Evolutionary conservation across 1,140 invertebrate genomes (phyloP), one percentile per base, ranked within the genome.

Genomic region (Drosophila pseudoananassae): DNA sequence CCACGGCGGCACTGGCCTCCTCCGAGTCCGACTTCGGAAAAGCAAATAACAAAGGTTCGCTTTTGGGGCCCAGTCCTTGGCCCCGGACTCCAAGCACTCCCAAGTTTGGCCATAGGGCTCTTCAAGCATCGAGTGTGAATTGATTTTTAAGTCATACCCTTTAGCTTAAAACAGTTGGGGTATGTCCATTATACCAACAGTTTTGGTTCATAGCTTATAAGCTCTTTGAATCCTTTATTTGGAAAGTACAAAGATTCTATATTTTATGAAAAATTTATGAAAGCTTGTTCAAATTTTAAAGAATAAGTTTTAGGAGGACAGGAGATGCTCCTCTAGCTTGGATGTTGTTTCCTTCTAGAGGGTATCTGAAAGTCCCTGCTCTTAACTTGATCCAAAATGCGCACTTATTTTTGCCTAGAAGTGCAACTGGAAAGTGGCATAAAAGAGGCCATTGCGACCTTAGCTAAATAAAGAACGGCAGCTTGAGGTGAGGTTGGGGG

Each of bases 71-170:
- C 53, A 57, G 56, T 55, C 51, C 63, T 54, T 51, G 59, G 69
- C 17, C 23, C 14, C 17, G 38, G 49, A 23, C 40, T 43, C 55
- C n/a, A 50, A 52, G 65, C 36, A 25, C 57, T 25, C 33, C 47
- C 36, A 57, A 64, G 29, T 51, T 15, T 8, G 54, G 36, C 73
- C 55, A 46, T 56, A 46, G 63, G 65, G 40, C 50, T 56, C 65
- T 69, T 68, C 3, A 49, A 64, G 43, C 79, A 79, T 88, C 76
- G 83, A 90, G 88, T 90, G 88, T 87, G 88, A 90, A 90, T 90
- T 90, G 88, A 90, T 90, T 90, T 90, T 77, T 59, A 15, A 55
- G 46, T 17, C 6, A 17, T 43, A 43, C 40, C 40, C 40, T 15
- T 17, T 43, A 14, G 2, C n/a, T 7, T 7, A 9, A 7, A 17